Evolutionary conservation across 2,888 invertebrate species (phyloP).

Genomic region (Acronicta alni): DNA sequence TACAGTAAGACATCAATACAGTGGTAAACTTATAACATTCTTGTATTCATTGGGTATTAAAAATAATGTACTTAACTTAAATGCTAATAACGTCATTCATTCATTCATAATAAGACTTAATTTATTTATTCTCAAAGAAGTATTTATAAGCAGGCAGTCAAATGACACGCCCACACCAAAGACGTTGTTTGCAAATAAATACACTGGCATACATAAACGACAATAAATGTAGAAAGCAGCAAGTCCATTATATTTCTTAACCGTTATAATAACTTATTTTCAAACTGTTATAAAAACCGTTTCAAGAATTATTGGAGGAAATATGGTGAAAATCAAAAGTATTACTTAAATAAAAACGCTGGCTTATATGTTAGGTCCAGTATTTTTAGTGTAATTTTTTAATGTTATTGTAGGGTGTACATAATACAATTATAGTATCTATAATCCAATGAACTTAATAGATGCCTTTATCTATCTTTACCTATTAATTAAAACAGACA

Average conservation of each 20-base stretch:
- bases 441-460: too few species aligned
- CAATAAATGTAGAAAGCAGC: conserved; percentile 43
- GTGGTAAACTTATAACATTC: background rate
- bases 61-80: background rate
- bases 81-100: background rate
- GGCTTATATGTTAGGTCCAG: conserved; percentile 9
- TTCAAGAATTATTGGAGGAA: background rate
- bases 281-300: conserved; percentile 12
- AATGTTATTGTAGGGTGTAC: background rate
- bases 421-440: background rate
- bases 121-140: background rate
- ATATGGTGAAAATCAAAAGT: background rate
- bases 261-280: too few species aligned
- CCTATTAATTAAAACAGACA: too few species aligned
- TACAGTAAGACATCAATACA: background rate
- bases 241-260: conserved; percentile 15
- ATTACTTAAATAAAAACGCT: conserved; percentile 11
- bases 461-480: too few species aligned
- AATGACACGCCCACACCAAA: conserved; percentile 17
- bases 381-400: conserved; percentile 4
- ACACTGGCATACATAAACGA: conserved; percentile 34
- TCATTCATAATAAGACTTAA: background rate
- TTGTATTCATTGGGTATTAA: background rate
- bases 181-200: conserved; percentile 18
- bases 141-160: conserved; percentile 5